Conservation (phyloP, 92 coral and sea anemone species). For the Palythoa caribaeorum region DNA sequence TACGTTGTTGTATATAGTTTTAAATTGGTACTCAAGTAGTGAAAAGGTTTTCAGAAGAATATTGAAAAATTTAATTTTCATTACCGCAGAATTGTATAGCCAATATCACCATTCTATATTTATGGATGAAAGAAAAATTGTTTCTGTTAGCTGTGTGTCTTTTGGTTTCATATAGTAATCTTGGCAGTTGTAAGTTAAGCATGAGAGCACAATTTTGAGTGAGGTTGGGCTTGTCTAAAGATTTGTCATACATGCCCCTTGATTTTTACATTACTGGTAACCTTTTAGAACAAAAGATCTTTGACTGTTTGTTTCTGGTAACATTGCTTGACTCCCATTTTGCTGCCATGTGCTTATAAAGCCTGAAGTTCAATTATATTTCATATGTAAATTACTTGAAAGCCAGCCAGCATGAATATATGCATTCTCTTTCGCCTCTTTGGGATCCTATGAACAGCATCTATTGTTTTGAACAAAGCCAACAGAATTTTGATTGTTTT, state of each 20-base stretch:
- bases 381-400: slow-evolving; percentile 38
- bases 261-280: neutral
- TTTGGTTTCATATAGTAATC: neutral
- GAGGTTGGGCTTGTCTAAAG: neutral
- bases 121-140: slow-evolving; percentile 75
- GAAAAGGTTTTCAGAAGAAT: slow-evolving; percentile 6
- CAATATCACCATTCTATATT: slow-evolving; percentile 56
- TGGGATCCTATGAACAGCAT: slow-evolving; percentile 17
- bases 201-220: neutral
- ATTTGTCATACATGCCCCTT: neutral
- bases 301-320: neutral
- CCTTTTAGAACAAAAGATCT: neutral
- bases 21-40: neutral
- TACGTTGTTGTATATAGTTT: slow-evolving; percentile 16
- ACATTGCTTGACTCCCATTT: slow-evolving; percentile 15
- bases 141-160: slow-evolving; percentile 64
- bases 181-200: neutral
- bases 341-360: slow-evolving; percentile 42
- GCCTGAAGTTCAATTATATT: slow-evolving; percentile 27
- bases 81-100: slow-evolving; percentile 29
- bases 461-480: slow-evolving; percentile 15
- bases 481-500: slow-evolving; percentile 23
- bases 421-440: slow-evolving; percentile 4
- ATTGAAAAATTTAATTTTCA: slow-evolving; percentile 35
- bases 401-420: slow-evolving; percentile 42